Evolutionary conservation across 2,113 vertebrate genomes (phyloP).

Genomic region (Dromas ardeola): DNA sequence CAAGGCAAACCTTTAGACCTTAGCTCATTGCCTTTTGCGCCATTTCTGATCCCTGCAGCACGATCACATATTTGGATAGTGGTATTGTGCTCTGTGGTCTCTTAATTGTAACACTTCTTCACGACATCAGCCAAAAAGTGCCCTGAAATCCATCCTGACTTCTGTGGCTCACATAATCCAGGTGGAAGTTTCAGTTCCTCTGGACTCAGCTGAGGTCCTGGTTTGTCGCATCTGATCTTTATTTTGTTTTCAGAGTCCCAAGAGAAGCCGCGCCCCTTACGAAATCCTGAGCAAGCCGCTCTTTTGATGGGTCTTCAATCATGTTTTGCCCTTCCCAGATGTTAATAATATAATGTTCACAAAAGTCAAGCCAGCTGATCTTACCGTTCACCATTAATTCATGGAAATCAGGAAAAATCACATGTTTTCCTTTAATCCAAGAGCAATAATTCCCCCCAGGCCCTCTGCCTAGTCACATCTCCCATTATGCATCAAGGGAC

Average conservation of each 20-base stretch:
- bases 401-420: constrained; percentile 5
- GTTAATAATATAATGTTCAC: background rate
- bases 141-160: background rate
- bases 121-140: background rate
- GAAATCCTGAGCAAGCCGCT: background rate
- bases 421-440: constrained; percentile 1
- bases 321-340: background rate
- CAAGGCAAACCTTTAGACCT: background rate
- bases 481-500: accelerated
- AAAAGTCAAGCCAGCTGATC: background rate
- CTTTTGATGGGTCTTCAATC: background rate
- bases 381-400: background rate
- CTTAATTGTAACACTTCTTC: background rate
- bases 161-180: background rate
- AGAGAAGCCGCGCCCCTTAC: background rate
- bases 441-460: background rate
- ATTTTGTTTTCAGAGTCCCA: background rate
- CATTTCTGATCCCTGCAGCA: background rate
- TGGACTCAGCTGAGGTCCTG: background rate
- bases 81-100: background rate
- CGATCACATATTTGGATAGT: background rate
- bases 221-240: background rate
- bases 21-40: background rate
- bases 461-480: background rate
- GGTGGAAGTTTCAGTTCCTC: background rate